Evolutionary conservation across 2,797 vertebrate species (phyloP).

Genomic region (Otolemur crassicaudatus): DNA sequence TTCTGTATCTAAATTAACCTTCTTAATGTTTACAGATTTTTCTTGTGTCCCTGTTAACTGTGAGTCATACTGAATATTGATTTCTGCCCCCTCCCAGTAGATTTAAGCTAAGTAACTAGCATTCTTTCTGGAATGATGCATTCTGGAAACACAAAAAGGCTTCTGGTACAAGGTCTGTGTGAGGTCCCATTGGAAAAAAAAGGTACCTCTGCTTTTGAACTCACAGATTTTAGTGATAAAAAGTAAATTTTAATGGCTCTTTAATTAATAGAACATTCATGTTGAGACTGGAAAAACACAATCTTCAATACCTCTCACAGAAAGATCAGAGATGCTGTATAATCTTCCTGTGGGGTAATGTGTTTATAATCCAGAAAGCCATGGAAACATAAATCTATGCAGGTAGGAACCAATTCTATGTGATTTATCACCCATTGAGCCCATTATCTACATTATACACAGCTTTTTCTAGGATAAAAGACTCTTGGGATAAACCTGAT

Average conservation of each 20-base stretch:
- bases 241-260: slow-evolving; percentile 49
- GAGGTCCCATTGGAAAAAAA: slow-evolving; percentile 30
- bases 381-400: slow-evolving; percentile 8
- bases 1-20: slow-evolving; percentile 5
- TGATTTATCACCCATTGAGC: slow-evolving; percentile 22
- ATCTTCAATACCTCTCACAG: not conserved
- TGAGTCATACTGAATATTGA: slow-evolving; percentile 33
- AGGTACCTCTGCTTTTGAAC: not conserved
- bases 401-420: not conserved
- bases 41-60: not conserved
- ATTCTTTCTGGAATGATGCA: slow-evolving; percentile 7
- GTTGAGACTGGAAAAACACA: slow-evolving; percentile 10
- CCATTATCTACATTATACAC: not conserved
- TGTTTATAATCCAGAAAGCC: slow-evolving; percentile 49
- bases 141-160: slow-evolving; percentile 38
- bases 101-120: slow-evolving; percentile 6
- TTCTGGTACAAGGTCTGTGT: slow-evolving; percentile 56
- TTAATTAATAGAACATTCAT: slow-evolving; percentile 61
- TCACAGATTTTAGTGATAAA: slow-evolving; percentile 43
- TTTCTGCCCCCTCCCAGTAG: not conserved
- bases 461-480: not conserved
- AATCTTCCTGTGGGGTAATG: slow-evolving; percentile 35
- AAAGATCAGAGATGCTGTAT: not conserved
- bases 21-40: not conserved
- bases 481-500: not conserved